Evolutionary conservation across 1,140 invertebrate species (phyloP).

Genomic region (Drosophila varians): DNA sequence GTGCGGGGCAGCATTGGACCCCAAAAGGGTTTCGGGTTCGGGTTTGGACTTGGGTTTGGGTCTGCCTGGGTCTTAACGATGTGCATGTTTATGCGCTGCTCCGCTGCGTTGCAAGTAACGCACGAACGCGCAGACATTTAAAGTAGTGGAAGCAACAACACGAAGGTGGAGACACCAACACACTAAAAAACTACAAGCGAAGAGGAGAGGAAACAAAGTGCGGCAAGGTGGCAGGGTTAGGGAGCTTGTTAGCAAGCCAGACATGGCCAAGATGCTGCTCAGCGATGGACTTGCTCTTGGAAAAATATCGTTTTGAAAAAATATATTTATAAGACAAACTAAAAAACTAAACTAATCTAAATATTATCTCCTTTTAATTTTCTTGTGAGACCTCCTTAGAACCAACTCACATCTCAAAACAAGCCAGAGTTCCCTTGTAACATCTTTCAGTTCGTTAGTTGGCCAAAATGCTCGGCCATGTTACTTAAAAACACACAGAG

Average conservation of each 20-base stretch:
- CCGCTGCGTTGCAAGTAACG: conserved; percentile 53
- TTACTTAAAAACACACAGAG: conserved; percentile 41
- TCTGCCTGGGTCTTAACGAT: conserved; percentile 64
- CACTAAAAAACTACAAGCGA: conserved; percentile 19
- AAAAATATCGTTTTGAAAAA: conserved; percentile 21
- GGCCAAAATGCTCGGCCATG: conserved; percentile 57
- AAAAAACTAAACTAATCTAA: not conserved
- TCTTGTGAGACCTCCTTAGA: too few species aligned
- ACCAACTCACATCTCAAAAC: conserved; percentile 20
- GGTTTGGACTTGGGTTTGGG: conserved; percentile 24
- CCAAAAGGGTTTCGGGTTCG: conserved; percentile 36
- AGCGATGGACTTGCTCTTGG: conserved; percentile 17
- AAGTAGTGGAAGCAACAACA: conserved; percentile 46
- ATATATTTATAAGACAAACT: not conserved
- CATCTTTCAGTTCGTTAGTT: conserved; percentile 56
- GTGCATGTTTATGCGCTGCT: conserved; percentile 70
- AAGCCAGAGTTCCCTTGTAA: conserved; percentile 27
- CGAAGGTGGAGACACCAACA: conserved; percentile 21
- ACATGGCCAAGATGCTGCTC: conserved; percentile 43
- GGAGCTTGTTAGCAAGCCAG: conserved; percentile 68
- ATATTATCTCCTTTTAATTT: too few species aligned
- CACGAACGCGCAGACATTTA: conserved; percentile 61
- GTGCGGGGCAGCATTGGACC: not conserved
- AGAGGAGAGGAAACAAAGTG: conserved; percentile 20
- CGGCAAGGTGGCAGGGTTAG: conserved; percentile 4